Evolutionary conservation across 2,797 vertebrate species (phyloP), one percentile per base, ranked within the genome.

Genomic region (Gallirallus australis): DNA sequence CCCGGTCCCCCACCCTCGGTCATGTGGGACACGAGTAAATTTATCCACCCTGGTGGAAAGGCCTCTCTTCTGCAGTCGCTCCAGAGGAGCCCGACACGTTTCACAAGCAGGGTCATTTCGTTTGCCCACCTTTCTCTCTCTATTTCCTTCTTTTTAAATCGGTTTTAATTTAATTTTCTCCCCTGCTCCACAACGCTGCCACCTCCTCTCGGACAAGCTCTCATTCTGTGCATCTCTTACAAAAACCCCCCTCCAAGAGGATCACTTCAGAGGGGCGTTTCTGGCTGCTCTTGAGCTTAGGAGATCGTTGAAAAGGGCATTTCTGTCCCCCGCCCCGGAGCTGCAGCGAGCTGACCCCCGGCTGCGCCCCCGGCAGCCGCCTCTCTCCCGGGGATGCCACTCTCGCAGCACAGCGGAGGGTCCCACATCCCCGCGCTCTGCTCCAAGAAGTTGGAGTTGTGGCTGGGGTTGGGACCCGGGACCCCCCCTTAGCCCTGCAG

Each of bases 1-100:
- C 42, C 53, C 19, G 30, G 78, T 78, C 75, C 82, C 78, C 93
- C 88, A 91, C 50, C 35, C 52, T 53, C 65, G 53, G 91, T 96
- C 91, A 96, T 95, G 94, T 82, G 95, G 93, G 92, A 86, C 56
- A 82, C 53, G 48, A 94, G 96, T 88, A 89, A 92, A 96, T 81
- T 76, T 76, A 94, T 94, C 90, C 94, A 92, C 64, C 88, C 47
- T 54, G 73, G 64, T 91, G 92, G 96, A 94, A 96, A 93, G 79
- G 86, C 86, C 86, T 92, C 79, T 31, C 7, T 82, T 89, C 75
- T 57, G 37, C 61, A 64, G 27, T 78, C n/a, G 33, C 70, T 84
- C 53, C 2, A 4, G 50, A 54, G 69, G 70, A 89, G 86, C 21
- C 54, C 42, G 13, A 53, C 66, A 28, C 24, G 4, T 89, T 87